A percentile compares a stretch with the other conserved stretches of the same genome.
Conservation (phyloP, 2,113 vertebrate genomes). For the Mesoclemmys tuberculata region DNA sequence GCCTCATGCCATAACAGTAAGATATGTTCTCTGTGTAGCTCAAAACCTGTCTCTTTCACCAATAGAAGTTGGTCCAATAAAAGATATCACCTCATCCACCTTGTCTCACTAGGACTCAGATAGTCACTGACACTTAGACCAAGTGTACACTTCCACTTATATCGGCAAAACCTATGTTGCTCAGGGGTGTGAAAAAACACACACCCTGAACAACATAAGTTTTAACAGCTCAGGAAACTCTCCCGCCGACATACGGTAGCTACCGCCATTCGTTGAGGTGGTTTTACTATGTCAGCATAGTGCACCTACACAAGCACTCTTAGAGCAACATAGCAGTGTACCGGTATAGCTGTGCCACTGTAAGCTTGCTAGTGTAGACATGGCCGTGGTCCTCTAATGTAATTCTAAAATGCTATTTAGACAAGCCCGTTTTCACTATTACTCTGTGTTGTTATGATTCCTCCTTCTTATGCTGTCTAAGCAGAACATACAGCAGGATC, state of each 20-base stretch:
- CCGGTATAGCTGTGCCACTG: too few relatives aligned
- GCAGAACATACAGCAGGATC: neutral
- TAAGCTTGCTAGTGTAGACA: too few relatives aligned
- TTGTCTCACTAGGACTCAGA: neutral
- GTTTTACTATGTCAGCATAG: too few relatives aligned
- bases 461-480: accelerated
- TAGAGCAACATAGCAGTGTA: too few relatives aligned
- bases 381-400: neutral
- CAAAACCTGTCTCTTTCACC: neutral
- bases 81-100: neutral
- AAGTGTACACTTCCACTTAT: too few relatives aligned
- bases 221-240: too few relatives aligned
- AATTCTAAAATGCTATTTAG: neutral
- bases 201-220: too few relatives aligned
- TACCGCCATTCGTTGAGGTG: too few relatives aligned
- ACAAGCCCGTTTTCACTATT: neutral
- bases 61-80: neutral
- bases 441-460: neutral
- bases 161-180: too few relatives aligned
- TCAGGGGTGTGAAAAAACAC: too few relatives aligned
- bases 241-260: too few relatives aligned
- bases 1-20: neutral
- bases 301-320: too few relatives aligned
- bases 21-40: neutral
- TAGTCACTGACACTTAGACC: neutral